Percentiles rank a stretch among this genome's conserved stretches.
Conservation (phyloP, 2,113 vertebrate genomes). For the Equus quagga region DNA sequence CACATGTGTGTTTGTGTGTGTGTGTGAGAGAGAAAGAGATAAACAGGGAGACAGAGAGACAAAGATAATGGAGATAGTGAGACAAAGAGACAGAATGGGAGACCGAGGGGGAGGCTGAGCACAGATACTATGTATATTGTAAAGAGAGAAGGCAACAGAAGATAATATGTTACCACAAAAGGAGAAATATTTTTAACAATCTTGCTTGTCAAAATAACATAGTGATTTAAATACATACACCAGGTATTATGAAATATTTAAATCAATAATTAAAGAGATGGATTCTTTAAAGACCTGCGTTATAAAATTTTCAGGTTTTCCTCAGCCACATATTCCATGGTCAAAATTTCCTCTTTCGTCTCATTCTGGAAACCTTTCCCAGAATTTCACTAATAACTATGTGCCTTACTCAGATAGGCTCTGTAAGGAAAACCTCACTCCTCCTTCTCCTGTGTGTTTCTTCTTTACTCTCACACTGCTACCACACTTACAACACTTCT, state of each 20-base stretch:
- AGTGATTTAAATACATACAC: not conserved
- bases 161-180: not conserved
- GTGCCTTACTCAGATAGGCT: not conserved
- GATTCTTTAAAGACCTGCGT: not conserved
- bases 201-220: not conserved
- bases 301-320: not conserved
- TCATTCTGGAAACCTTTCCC: not conserved
- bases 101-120: too few relatives aligned
- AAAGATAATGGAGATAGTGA: not conserved
- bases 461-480: not conserved
- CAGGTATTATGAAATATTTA: not conserved
- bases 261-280: not conserved
- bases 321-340: not conserved
- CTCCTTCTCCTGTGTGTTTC: not conserved
- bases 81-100: not conserved
- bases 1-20: not conserved
- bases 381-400: not conserved
- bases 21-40: not conserved
- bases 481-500: not conserved
- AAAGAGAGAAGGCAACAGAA: not conserved
- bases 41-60: not conserved
- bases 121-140: not conserved
- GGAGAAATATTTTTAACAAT: not conserved
- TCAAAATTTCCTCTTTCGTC: not conserved
- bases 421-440: not conserved